Evolutionary conservation across 2,888 invertebrate species (phyloP), one percentile per base, ranked within the genome.

Genomic region (Drepana falcataria): DNA sequence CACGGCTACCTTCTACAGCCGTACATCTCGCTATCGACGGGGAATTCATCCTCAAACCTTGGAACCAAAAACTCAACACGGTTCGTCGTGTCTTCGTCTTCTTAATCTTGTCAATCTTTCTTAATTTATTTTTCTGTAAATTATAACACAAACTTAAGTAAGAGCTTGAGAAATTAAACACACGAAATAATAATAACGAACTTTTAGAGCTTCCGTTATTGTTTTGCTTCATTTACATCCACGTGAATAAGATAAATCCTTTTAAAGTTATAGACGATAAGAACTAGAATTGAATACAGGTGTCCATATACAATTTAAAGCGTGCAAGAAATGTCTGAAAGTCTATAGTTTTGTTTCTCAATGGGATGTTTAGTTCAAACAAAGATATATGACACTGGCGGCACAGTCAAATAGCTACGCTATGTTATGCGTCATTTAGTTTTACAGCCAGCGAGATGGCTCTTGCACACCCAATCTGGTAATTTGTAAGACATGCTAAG

Each of bases 401-500:
- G 56, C 63, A 48, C 56, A 59, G 53, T 60, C 59, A 64, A 66
- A 66, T 49, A 66, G 59, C 71, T 65, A 64, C 60, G 59, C 60
- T 63, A 69, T 61, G 60, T 59, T 21, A 21, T 21, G 21, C 54
- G 40, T 66, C 65, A 68, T 67, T 72, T 76, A 74, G 66, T 75
- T 73, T 76, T 71, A 74, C 66, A 69, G 63, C 60, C 71, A 61
- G 68, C 73, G 51, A 56, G 60, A 71, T 61, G 64, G 59, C 64
- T 69, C 64, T 64, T 68, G 59, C 60, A 65, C 63, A 64, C 66
- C 63, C 64, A 66, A 63, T 61, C 64, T 64, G 60, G 68, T 68
- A 66, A 76, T 79, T 76, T 75, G 71, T 74, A 73, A 67, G 72
- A 75, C 69, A 65, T 73, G 71, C 67, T 71, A 73, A 70, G 21